Evolutionary conservation across 2,113 vertebrate genomes (phyloP).

Genomic region (Dendropsophus ebraccatus): DNA sequence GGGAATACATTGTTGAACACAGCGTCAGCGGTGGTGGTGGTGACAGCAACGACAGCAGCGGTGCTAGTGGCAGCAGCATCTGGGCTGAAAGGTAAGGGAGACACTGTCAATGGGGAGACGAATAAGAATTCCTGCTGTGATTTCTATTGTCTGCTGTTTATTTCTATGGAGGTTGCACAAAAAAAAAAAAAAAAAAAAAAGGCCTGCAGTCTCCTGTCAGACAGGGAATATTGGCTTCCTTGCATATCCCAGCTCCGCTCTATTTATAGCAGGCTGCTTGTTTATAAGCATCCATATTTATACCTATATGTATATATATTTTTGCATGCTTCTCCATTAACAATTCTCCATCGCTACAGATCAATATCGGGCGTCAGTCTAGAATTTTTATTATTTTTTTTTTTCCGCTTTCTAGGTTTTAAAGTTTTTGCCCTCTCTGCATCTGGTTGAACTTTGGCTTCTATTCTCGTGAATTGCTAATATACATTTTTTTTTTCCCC

Average conservation of each 20-base stretch:
- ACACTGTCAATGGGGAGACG: slow-evolving; percentile 17
- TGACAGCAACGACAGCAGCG: no score
- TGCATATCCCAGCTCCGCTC: neutral
- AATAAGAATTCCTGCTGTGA: slow-evolving; percentile 23
- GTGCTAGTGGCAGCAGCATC: no score
- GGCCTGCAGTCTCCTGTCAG: slow-evolving; percentile 48
- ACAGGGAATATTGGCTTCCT: neutral
- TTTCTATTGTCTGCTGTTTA: slow-evolving; percentile 31
- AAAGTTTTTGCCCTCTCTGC: neutral
- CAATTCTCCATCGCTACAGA: no score
- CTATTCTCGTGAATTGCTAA: neutral
- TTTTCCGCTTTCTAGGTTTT: neutral
- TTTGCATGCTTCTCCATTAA: no score
- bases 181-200: no score
- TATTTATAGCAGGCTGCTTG: slow-evolving; percentile 41
- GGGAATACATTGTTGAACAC: slow-evolving; percentile 2
- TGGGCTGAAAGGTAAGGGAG: slow-evolving; percentile 43
- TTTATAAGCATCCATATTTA: slow-evolving; percentile 26
- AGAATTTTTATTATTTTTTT: no score
- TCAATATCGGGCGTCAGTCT: no score
- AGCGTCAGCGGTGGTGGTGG: no score
- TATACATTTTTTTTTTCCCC: neutral
- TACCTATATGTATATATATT: neutral
- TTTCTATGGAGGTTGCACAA: slow-evolving; percentile 17
- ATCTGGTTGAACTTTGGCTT: slow-evolving; percentile 5